These are phyloP conservation scores for Cheilosia scutellata DNA, from an alignment of 2,888 invertebrate species.

Conservation along the genomic window DNA sequence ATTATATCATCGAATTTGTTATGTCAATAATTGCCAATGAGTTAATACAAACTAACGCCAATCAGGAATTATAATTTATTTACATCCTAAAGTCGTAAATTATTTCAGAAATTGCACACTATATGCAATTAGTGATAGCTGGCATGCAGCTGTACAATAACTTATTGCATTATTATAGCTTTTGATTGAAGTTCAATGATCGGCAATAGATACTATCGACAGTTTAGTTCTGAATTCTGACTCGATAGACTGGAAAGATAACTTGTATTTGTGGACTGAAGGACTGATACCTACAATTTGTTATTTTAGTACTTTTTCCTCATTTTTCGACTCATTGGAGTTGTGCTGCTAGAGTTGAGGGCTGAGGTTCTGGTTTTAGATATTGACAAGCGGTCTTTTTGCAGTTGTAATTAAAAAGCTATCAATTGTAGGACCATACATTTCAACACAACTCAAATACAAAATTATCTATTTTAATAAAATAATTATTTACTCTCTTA, in stretches of 20 bases:
- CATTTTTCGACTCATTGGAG: no score
- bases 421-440: no score
- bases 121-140: background rate
- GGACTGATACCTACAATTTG: no score
- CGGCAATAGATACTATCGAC: background rate
- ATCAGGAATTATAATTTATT: background rate
- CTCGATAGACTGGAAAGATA: background rate
- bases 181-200: background rate
- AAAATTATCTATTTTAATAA: no score
- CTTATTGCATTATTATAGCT: background rate
- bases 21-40: background rate
- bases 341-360: no score
- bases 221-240: background rate
- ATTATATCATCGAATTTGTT: constrained; percentile 2
- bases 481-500: no score
- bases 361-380: no score
- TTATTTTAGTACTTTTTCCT: no score
- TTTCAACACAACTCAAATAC: no score
- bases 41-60: background rate
- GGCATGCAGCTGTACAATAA: no score
- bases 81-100: background rate
- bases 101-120: background rate
- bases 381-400: no score
- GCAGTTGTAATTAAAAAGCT: no score
- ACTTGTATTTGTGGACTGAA: background rate